Evolutionary conservation across 2,113 vertebrate genomes (phyloP), one percentile per base, ranked within the genome.

Genomic region (Chloebia gouldiae): DNA sequence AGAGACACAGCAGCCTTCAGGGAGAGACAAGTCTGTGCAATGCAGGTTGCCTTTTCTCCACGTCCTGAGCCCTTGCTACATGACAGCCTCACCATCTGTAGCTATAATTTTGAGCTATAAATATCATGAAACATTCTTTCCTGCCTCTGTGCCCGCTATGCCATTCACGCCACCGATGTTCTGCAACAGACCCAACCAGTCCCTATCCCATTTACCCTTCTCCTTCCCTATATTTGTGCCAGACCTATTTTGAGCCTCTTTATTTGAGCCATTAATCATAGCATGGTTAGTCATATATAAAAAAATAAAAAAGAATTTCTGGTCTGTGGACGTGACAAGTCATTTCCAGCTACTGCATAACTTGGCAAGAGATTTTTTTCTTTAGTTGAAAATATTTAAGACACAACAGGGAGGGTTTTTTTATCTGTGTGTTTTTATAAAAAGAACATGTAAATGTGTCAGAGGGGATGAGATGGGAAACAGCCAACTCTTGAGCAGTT

Each of bases 51-150:
- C 53, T 94, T 93, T 95, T 65, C 73, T 39, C 16, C 6, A 2
- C 18, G 61, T 84, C 87, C 64, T 2, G 5, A 93, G 92, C 35
- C 75, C 33, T 81, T 87, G 66, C 56, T 85, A 15, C 70, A 89
- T 65, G 91, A 92, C 82, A 95, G 82, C 59, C 78, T 82, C 33
- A 44, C 91, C 91, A 95, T 94, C 93, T 92, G 90, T 61, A 95
- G 95, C 82, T 97, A 97, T 91, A 98, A 98, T 96, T 98, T 96
- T 97, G 95, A 95, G 96, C 98, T 94, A 95, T 94, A 98, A 99
- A 99, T 98, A 98, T 98, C 94, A 82, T 86, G 42, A 95, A 95
- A 80, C 95, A 95, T 96, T 97, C 97, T 98, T 98, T 96, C 96
- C 91, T 93, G 97, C 95, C 92, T 90, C 89, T 28, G 93, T 97